Conservation (phyloP, 2,888 invertebrate genomes). For the Lasioglossum figueresi region DNA sequence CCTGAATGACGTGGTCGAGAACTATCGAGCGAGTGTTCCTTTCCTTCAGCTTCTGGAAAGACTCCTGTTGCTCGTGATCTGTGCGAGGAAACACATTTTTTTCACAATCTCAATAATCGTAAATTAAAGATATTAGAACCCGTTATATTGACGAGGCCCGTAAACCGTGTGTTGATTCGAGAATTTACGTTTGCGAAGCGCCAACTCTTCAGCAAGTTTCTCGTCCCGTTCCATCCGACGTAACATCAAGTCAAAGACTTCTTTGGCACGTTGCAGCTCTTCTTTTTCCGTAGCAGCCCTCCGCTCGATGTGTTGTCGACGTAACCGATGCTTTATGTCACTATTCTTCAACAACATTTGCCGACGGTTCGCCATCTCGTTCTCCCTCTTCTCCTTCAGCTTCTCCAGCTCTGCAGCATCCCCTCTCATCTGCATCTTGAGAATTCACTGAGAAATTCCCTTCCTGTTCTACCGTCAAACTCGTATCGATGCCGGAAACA, state of each 20-base stretch:
- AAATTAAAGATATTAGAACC: not conserved
- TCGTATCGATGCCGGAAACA: conserved; percentile 16
- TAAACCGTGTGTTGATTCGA: not conserved
- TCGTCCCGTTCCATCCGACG: conserved; percentile 25
- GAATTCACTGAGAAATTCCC: not conserved
- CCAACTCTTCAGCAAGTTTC: conserved; percentile 43
- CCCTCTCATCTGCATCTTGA: conserved; percentile 1
- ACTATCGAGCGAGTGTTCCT: not conserved
- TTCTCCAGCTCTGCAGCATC: not conserved
- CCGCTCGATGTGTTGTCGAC: conserved; percentile 29
- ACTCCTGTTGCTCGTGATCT: conserved; percentile 39
- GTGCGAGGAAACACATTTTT: not conserved
- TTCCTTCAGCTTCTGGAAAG: not conserved
- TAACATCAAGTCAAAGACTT: conserved; percentile 23
- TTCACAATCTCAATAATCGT: not conserved
- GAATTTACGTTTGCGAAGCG: conserved; percentile 43
- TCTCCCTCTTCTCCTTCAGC: conserved; percentile 24
- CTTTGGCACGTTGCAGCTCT: conserved; percentile 2
- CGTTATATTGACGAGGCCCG: too few species aligned
- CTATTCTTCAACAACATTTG: not conserved
- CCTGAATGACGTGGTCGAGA: not conserved
- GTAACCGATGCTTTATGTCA: conserved; percentile 24
- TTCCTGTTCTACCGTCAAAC: not conserved
- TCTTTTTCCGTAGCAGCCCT: conserved; percentile 24
- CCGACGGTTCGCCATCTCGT: conserved; percentile 29